These are phyloP conservation scores for Mystacides longicornis DNA, from an alignment of 2,888 invertebrate genomes.

Conservation along the genomic window DNA sequence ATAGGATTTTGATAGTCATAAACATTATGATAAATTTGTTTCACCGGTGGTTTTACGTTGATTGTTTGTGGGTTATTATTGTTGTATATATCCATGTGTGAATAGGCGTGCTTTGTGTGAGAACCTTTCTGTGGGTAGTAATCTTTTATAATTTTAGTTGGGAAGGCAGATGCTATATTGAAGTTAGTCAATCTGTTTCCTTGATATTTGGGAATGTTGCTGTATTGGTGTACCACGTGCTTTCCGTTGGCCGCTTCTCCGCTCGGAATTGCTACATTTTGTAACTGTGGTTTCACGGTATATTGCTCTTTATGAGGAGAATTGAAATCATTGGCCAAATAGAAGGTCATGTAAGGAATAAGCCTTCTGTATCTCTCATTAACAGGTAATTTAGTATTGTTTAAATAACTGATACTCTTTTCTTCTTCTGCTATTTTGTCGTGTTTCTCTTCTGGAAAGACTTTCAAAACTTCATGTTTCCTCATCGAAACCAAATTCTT, in stretches of 20 bases:
- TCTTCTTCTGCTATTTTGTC: neutral
- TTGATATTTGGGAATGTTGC: conserved; percentile 44
- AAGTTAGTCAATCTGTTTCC: conserved; percentile 44
- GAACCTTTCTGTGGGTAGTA: conserved; percentile 32
- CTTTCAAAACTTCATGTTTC: conserved; percentile 27
- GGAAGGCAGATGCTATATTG: conserved; percentile 44
- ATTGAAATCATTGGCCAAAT: conserved; percentile 55
- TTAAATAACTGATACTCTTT: conserved; percentile 15
- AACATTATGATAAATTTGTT: conserved; percentile 8
- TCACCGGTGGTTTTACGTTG: conserved; percentile 18
- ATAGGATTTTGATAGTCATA: conserved; percentile 19
- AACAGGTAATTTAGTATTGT: conserved; percentile 38
- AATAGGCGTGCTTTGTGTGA: conserved; percentile 6
- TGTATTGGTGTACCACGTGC: conserved; percentile 35
- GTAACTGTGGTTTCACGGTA: conserved; percentile 32
- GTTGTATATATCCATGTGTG: conserved; percentile 5
- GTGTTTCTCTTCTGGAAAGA: conserved; percentile 13
- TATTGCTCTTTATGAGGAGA: conserved; percentile 32
- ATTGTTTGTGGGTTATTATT: conserved; percentile 9
- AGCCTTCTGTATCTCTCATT: conserved; percentile 68
- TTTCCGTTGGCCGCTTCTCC: conserved; percentile 39
- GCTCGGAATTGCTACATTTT: conserved; percentile 38
- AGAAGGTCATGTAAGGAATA: conserved; percentile 79
- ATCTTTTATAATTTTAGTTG: conserved; percentile 41
- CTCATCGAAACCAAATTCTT: conserved; percentile 31